Percentiles rank a stretch among this genome's conserved stretches.
Conservation (phyloP, 2,797 vertebrate genomes). For the Bradypus variegatus region DNA sequence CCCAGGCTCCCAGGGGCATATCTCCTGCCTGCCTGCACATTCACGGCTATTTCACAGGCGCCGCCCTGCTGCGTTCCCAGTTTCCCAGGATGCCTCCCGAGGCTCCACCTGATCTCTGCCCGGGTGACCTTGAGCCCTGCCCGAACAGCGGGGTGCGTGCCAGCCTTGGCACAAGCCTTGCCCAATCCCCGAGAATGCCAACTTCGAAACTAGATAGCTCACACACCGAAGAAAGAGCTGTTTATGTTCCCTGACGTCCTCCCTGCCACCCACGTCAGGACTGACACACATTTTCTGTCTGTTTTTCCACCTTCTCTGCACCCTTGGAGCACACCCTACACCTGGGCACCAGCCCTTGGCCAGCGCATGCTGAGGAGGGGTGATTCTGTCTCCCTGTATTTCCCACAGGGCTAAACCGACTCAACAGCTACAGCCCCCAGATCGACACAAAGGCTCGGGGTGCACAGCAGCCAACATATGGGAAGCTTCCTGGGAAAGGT, state of each 20-base stretch:
- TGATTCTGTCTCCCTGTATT: not conserved
- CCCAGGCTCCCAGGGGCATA: not conserved
- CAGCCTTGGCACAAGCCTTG: not conserved
- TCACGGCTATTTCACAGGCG: not conserved
- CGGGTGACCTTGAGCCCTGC: slow-evolving; percentile 39
- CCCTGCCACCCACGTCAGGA: not conserved
- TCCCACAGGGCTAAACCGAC: not conserved
- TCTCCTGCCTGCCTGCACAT: not conserved
- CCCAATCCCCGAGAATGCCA: not conserved
- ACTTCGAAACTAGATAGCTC: slow-evolving; percentile 19
- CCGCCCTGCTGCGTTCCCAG: not conserved
- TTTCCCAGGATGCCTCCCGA: not conserved
- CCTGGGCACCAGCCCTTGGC: not conserved
- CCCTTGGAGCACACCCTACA: not conserved
- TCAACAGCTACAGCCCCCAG: not conserved
- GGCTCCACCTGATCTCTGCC: not conserved
- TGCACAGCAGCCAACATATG: not conserved
- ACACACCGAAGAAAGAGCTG: slow-evolving; percentile 2
- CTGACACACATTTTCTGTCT: not conserved
- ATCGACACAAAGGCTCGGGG: not conserved
- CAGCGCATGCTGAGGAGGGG: fast-evolving
- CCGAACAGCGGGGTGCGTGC: not conserved
- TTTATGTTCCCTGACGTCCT: not conserved
- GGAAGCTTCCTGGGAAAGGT: not conserved
- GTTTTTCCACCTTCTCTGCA: not conserved